Conservation (phyloP, 2,888 invertebrate genomes). For the Buathra laborator region DNA sequence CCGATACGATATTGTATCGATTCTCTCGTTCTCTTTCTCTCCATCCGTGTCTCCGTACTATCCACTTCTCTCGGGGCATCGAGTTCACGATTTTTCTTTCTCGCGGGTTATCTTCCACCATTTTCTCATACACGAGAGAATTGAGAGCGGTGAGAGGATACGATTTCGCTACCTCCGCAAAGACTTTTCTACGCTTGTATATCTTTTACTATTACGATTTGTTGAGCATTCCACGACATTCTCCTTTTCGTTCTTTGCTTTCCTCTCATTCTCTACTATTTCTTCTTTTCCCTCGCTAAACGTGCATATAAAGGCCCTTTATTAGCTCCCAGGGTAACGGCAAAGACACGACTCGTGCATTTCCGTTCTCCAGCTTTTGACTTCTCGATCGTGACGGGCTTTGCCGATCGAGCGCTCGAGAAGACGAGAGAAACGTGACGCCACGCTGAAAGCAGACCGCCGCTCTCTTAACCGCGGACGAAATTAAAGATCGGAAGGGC, state of each 20-base stretch:
- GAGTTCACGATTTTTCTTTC: slow-evolving; percentile 37
- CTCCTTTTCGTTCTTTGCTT: neutral
- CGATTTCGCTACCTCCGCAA: slow-evolving; percentile 31
- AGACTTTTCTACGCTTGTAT: slow-evolving; percentile 18
- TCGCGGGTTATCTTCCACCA: slow-evolving; percentile 24
- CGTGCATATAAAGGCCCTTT: slow-evolving; percentile 4
- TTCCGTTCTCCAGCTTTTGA: slow-evolving; percentile 20
- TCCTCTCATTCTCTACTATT: neutral
- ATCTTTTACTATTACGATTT: slow-evolving; percentile 35
- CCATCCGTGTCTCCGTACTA: slow-evolving; percentile 52
- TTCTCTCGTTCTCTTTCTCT: slow-evolving; percentile 52
- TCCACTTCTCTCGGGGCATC: slow-evolving; percentile 43
- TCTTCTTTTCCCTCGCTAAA: neutral
- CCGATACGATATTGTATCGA: slow-evolving; percentile 71
- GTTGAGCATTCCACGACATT: slow-evolving; percentile 8
- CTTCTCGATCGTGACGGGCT: slow-evolving; percentile 22
- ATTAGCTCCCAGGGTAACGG: slow-evolving; percentile 47
- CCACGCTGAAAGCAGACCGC: too few relatives aligned
- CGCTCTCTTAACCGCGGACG: slow-evolving; percentile 15
- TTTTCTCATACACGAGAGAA: slow-evolving; percentile 55
- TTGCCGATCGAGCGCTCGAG: slow-evolving; percentile 20
- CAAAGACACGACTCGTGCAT: slow-evolving; percentile 52
- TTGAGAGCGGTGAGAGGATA: slow-evolving; percentile 12
- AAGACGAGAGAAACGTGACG: slow-evolving; percentile 26
- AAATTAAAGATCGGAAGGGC: slow-evolving; percentile 57